Percentiles rank a stretch among this genome's conserved stretches.
Conservation (phyloP, 2,113 vertebrate species). For the Labeo rohita region DNA sequence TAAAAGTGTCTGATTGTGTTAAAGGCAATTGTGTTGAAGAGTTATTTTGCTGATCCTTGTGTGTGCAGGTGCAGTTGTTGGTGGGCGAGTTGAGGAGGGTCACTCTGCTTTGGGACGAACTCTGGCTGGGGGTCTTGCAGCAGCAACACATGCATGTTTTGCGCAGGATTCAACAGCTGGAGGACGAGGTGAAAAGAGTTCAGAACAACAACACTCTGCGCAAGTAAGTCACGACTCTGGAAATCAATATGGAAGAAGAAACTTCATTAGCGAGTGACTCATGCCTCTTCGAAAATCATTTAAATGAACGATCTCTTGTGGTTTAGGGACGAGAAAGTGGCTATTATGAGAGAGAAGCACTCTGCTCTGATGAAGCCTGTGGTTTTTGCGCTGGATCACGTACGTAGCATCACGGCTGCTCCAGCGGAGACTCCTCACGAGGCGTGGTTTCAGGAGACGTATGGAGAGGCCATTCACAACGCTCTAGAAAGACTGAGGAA, state of each 20-base stretch:
- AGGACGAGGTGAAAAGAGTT: constrained; percentile 97
- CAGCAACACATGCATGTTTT: constrained; percentile 98
- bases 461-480: constrained; percentile 87
- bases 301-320: not conserved
- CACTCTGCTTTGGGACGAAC: constrained; percentile 97
- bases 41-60: not conserved
- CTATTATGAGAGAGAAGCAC: constrained; percentile 98
- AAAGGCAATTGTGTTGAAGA: not conserved
- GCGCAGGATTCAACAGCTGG: constrained; percentile 91
- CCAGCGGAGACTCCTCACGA: constrained; percentile 94
- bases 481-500: constrained; percentile 90
- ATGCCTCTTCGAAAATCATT: not conserved
- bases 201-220: constrained; percentile 95
- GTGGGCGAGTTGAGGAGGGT: constrained; percentile 94
- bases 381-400: constrained; percentile 95
- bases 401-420: constrained; percentile 91
- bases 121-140: constrained; percentile 94
- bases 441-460: constrained; percentile 97
- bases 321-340: constrained; percentile 93
- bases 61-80: constrained; percentile 90
- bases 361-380: constrained; percentile 97
- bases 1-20: constrained; percentile 8
- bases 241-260: not conserved
- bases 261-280: not conserved
- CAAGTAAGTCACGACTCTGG: constrained; percentile 79